Evolutionary conservation across 2,113 vertebrate genomes (phyloP).

Genomic region (Triplophysa siluroides): DNA sequence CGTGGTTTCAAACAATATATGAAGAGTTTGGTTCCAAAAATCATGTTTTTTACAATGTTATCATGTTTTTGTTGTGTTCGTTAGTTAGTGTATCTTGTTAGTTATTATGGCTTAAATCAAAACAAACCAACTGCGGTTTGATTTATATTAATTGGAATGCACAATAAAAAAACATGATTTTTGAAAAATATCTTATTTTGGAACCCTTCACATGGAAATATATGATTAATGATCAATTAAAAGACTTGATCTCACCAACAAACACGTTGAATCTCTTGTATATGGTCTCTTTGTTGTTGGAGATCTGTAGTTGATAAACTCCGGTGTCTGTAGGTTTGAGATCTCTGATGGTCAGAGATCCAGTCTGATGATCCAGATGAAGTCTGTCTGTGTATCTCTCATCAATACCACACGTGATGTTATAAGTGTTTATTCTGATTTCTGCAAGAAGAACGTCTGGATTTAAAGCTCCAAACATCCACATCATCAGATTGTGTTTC

Average conservation of each 20-base stretch:
- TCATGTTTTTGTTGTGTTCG: too few relatives aligned
- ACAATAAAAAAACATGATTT: too few relatives aligned
- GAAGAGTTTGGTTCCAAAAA: too few relatives aligned
- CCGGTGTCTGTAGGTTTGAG: neutral
- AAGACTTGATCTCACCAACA: neutral
- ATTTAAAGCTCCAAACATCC: neutral
- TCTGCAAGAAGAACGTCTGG: neutral
- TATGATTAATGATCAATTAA: too few relatives aligned
- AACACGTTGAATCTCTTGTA: neutral
- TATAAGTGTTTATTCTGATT: neutral
- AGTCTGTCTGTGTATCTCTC: neutral
- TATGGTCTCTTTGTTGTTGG: conserved; percentile 9
- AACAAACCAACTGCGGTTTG: too few relatives aligned
- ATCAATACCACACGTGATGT: neutral
- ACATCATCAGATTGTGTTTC: neutral
- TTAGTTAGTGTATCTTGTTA: too few relatives aligned
- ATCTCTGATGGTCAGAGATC: neutral
- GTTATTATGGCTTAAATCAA: too few relatives aligned
- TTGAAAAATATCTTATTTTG: too few relatives aligned
- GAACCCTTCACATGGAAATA: too few relatives aligned
- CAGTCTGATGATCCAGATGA: neutral
- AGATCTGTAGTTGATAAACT: conserved; percentile 20
- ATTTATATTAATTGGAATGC: too few relatives aligned
- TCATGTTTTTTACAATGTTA: too few relatives aligned
- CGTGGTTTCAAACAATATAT: too few relatives aligned